Percentiles rank a stretch among this genome's conserved stretches.
Conservation (phyloP, 2,888 invertebrate genomes). For the Rhamnusium bicolor region DNA sequence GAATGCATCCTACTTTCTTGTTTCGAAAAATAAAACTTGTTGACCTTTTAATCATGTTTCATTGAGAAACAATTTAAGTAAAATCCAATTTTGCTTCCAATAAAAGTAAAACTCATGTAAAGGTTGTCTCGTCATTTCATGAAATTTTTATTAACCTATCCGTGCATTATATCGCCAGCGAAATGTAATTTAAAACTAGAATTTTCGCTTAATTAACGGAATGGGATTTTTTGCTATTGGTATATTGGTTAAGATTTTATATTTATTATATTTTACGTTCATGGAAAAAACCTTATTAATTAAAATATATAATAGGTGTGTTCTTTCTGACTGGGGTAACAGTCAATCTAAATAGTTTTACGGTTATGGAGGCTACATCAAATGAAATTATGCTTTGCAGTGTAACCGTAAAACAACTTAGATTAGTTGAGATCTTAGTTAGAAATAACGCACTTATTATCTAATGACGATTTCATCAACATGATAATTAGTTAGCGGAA, state of each 20-base stretch:
- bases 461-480: no score
- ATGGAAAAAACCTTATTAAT: no score
- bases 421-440: no score
- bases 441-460: no score
- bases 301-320: no score
- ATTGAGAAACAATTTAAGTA: slow-evolving; percentile 30
- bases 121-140: slow-evolving; percentile 9
- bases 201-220: neutral
- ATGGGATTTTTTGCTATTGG: neutral
- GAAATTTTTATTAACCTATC: slow-evolving; percentile 14
- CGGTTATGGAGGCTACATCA: no score
- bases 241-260: neutral
- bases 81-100: slow-evolving; percentile 6
- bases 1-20: slow-evolving; percentile 23
- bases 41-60: slow-evolving; percentile 40
- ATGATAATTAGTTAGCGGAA: no score
- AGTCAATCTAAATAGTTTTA: no score
- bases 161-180: neutral
- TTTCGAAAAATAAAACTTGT: slow-evolving; percentile 35
- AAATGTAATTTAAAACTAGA: neutral
- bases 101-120: slow-evolving; percentile 12
- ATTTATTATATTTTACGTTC: no score
- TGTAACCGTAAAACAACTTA: no score
- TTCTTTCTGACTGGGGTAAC: no score
- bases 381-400: no score